Conservation (phyloP, 2,113 vertebrate species). For the Sardina pilchardus region DNA sequence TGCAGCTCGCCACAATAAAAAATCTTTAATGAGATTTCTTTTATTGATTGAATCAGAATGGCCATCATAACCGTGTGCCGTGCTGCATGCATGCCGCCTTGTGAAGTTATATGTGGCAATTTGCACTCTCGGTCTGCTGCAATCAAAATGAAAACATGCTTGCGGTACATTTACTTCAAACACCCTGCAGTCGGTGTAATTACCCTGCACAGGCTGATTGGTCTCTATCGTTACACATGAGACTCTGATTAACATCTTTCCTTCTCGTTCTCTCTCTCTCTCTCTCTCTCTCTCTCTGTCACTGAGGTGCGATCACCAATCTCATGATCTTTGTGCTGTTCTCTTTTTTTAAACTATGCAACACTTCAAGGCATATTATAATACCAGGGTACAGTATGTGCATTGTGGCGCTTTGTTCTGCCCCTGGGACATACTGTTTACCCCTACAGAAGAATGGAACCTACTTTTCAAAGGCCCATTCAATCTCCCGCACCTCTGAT, state of each 20-base stretch:
- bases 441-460: neutral
- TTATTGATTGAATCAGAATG: neutral
- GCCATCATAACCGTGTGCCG: neutral
- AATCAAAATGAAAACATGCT: neutral
- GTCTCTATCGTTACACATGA: neutral
- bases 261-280: no score
- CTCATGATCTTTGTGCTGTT: neutral
- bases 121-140: neutral
- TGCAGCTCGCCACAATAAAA: neutral
- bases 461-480: neutral
- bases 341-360: neutral
- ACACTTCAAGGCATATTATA: neutral
- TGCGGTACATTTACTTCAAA: neutral
- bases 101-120: neutral
- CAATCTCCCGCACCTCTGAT: neutral
- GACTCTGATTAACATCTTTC: neutral
- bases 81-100: neutral
- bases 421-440: neutral
- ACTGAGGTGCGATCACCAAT: neutral
- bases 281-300: no score
- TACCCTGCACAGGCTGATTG: neutral
- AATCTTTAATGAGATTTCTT: neutral
- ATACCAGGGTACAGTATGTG: neutral
- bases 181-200: neutral
- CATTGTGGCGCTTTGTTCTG: neutral